These are phyloP conservation scores for Gonatopus flavifemur DNA, from an alignment of 1,140 invertebrate species.

Conservation along the genomic window DNA sequence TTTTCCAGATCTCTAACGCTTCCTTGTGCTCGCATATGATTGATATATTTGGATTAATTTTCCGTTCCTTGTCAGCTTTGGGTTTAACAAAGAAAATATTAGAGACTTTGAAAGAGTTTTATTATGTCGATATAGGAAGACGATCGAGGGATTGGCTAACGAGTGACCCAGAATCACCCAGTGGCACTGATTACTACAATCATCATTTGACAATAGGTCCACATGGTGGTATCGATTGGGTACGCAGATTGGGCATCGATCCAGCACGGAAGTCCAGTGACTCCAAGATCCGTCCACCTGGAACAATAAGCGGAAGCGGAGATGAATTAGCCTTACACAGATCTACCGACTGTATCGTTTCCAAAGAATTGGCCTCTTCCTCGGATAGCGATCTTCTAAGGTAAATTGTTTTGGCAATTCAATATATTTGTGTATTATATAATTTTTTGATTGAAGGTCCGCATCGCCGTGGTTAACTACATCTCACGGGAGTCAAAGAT, in stretches of 20 bases:
- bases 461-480: conserved; percentile 55
- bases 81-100: no score
- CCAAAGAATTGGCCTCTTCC: conserved; percentile 63
- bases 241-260: conserved; percentile 57
- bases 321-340: conserved; percentile 62
- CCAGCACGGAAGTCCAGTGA: conserved; percentile 54
- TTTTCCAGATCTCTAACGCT: no score
- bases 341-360: conserved; percentile 69
- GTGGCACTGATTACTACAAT: conserved; percentile 46
- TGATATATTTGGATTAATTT: no score
- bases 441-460: conserved; percentile 34
- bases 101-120: no score
- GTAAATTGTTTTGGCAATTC: conserved; percentile 27
- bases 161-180: conserved; percentile 45
- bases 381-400: conserved; percentile 64
- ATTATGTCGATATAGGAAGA: conserved; percentile 45
- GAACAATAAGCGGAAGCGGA: conserved; percentile 51
- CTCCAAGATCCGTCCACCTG: conserved; percentile 52
- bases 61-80: no score
- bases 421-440: not conserved
- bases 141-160: conserved; percentile 49
- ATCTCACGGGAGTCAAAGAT: conserved; percentile 47
- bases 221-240: conserved; percentile 68
- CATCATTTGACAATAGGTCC: conserved; percentile 66
- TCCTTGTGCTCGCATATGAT: no score